These are phyloP conservation scores for Rynchops niger DNA, from an alignment of 2,113 vertebrate species.

Conservation along the genomic window DNA sequence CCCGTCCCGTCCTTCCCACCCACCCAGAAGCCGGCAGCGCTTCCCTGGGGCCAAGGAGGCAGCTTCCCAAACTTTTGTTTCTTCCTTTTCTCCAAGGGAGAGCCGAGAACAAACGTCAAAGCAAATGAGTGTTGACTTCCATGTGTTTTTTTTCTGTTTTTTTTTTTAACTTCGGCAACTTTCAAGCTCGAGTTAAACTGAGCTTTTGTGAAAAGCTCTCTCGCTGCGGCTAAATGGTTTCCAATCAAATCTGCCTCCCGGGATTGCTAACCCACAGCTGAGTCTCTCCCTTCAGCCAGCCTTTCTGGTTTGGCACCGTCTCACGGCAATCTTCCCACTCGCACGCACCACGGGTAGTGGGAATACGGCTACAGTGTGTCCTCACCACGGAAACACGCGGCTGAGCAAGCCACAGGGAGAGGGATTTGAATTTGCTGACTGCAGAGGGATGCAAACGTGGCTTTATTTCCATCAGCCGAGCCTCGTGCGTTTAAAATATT, in stretches of 20 bases:
- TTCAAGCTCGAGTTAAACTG: neutral
- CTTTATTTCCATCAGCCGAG: neutral
- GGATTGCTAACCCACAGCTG: neutral
- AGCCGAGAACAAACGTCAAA: neutral
- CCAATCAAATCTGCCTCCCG: too few relatives aligned
- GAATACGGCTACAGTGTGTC: fast-evolving
- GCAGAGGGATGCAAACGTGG: fast-evolving
- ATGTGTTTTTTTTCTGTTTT: too few relatives aligned
- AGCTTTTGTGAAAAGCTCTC: neutral
- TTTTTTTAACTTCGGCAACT: neutral
- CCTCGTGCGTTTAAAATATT: neutral
- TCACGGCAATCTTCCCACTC: fast-evolving
- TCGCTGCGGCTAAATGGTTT: neutral
- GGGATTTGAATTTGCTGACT: too few relatives aligned
- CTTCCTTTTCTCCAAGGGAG: neutral
- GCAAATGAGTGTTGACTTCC: neutral
- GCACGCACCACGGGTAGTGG: fast-evolving
- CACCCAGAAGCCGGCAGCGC: neutral
- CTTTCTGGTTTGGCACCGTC: neutral
- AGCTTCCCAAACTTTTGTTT: neutral
- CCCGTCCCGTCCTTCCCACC: neutral
- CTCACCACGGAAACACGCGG: neutral
- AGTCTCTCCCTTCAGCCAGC: neutral
- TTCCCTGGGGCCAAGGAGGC: neutral
- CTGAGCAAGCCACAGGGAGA: neutral